These are phyloP conservation scores for Coracopsis vasa DNA, from an alignment of 2,113 vertebrate species.

Conservation along the genomic window DNA sequence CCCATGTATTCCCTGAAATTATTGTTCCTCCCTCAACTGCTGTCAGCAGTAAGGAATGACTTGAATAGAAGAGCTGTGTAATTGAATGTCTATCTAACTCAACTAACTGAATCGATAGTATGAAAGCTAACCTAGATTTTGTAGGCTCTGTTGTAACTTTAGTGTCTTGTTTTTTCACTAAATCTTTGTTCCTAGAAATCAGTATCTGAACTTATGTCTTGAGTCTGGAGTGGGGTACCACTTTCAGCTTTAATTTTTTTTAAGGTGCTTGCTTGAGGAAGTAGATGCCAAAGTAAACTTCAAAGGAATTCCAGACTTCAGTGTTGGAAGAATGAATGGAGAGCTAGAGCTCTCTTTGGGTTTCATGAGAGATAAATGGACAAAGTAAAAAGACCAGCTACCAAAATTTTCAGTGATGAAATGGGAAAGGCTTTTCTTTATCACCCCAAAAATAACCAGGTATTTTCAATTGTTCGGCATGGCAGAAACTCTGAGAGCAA, in stretches of 20 bases:
- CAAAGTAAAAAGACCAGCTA: neutral
- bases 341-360: constrained; percentile 30
- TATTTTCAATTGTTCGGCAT: neutral
- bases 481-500: constrained; percentile 60
- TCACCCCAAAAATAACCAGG: neutral
- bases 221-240: constrained; percentile 58
- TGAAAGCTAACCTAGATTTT: constrained; percentile 69
- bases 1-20: constrained; percentile 44
- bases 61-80: constrained; percentile 68
- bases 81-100: constrained; percentile 66
- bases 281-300: constrained; percentile 68
- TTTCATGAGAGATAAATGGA: constrained; percentile 59
- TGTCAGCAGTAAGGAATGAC: constrained; percentile 55
- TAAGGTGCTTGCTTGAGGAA: constrained; percentile 70
- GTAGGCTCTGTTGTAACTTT: constrained; percentile 67
- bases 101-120: constrained; percentile 63
- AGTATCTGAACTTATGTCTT: constrained; percentile 40
- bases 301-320: constrained; percentile 49
- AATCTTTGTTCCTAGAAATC: constrained; percentile 63
- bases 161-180: constrained; percentile 65
- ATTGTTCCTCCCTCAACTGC: constrained; percentile 51
- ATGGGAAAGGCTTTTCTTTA: constrained; percentile 9
- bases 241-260: constrained; percentile 54
- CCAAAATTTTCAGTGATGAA: neutral
- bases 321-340: constrained; percentile 18